Percentiles rank a stretch among this genome's conserved stretches.
Evolutionary conservation across 2,113 vertebrate species (phyloP).

Genomic region (Rissa tridactyla): DNA sequence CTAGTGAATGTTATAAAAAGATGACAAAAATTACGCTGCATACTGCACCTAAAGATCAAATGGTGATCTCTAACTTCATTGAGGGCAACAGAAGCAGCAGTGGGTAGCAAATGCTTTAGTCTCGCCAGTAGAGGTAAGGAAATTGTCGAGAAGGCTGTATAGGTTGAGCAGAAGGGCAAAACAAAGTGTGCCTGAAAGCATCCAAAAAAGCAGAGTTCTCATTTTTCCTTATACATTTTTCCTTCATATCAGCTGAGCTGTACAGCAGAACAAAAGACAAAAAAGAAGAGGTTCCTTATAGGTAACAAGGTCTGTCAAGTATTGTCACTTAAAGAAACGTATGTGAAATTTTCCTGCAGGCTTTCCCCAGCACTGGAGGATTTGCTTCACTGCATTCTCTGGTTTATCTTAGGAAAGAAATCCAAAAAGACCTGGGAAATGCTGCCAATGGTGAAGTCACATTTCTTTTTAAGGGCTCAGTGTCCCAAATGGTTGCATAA

Average conservation of each 20-base stretch:
- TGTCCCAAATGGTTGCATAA: not conserved
- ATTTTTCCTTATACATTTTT: not conserved
- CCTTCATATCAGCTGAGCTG: not conserved
- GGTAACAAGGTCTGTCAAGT: slow-evolving; percentile 9
- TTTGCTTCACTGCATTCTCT: not conserved
- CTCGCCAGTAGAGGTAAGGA: not conserved
- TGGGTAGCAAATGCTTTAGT: not conserved
- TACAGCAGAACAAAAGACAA: slow-evolving; percentile 17
- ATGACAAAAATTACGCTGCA: slow-evolving; percentile 24
- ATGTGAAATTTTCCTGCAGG: not conserved
- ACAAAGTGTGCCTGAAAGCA: not conserved
- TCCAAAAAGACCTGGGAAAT: not conserved
- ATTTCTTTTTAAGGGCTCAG: not conserved
- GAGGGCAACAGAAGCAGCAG: slow-evolving; percentile 7
- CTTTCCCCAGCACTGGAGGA: not conserved
- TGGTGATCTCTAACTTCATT: slow-evolving; percentile 36
- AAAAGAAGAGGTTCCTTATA: not conserved
- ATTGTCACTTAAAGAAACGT: not conserved
- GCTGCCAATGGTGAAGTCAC: not conserved
- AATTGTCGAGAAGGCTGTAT: not conserved
- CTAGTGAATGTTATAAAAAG: slow-evolving; percentile 26
- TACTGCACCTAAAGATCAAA: slow-evolving; percentile 52
- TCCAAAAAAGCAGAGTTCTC: not conserved
- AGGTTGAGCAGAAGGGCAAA: slow-evolving; percentile 14
- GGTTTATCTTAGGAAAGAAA: not conserved